phyloP scores from a whole-genome alignment of 2,797 vertebrate species.

The Sebastiscus tertius region DNA sequence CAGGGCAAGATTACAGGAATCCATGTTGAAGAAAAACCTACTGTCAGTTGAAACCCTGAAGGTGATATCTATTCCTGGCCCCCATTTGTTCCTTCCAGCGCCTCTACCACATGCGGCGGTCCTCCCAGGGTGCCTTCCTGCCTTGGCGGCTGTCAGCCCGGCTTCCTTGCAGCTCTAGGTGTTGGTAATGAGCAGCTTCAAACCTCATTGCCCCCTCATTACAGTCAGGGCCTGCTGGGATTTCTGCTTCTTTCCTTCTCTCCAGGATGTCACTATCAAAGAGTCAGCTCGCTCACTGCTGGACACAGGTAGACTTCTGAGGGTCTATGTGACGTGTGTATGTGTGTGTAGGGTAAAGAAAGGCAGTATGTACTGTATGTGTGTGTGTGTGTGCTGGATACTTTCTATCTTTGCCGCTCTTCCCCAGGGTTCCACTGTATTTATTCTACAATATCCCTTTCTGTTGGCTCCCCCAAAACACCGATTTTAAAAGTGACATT shows the following conservation, averaged over 20 bases:
- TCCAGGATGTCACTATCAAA: conserved; percentile 65
- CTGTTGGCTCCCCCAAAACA: background rate
- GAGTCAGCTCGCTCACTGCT: conserved; percentile 36
- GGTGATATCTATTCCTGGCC: conserved; percentile 56
- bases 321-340: background rate
- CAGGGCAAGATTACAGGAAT: conserved; percentile 25
- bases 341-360: background rate
- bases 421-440: background rate
- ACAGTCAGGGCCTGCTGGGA: conserved; percentile 60
- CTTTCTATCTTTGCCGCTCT: background rate
- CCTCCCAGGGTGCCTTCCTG: conserved; percentile 38
- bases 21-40: conserved; percentile 12
- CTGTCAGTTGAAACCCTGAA: conserved; percentile 22
- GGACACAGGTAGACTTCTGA: conserved; percentile 45
- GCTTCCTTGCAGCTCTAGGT: conserved; percentile 48
- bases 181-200: conserved; percentile 70
- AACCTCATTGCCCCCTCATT: conserved; percentile 75
- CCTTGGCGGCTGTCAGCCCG: conserved; percentile 44
- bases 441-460: background rate
- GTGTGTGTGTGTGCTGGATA: background rate
- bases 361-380: background rate
- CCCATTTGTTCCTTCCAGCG: conserved; percentile 55
- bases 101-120: conserved; percentile 36
- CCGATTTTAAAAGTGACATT: background rate
- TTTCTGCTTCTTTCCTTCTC: conserved; percentile 49